Evolutionary conservation across 2,888 invertebrate genomes (phyloP), one percentile per base, ranked within the genome.

Genomic region (Carcina quercana): DNA sequence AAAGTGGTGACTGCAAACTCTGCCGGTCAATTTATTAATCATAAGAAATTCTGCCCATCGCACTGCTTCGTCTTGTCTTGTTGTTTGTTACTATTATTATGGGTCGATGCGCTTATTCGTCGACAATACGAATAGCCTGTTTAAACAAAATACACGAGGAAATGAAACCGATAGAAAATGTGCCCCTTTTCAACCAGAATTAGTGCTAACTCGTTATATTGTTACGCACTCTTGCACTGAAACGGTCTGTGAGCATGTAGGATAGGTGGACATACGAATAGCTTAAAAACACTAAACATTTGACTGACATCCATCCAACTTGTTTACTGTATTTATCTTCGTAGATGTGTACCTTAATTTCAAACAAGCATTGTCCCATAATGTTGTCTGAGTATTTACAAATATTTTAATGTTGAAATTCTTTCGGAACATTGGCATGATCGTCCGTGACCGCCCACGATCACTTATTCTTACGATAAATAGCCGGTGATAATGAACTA

Each of bases 1-100:
- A 67, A 52, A 65, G 53, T 73, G 73, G 71, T 48, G 44, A 46
- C 24, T 40, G 42, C 46, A 47, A 53, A 47, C 47, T 59, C 55
- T 56, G n/a, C n/a, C 52, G 59, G 56, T 56, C 62, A 55, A 59
- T 66, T 65, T 67, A 70, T 68, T 61, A 64, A 67, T 68, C 60
- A 56, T 63, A 48, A 56, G n/a, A 24, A 19, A 25, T 29, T 26
- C 24, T 24, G 15, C 28, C 21, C 26, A 15, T 19, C 25, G 13
- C 8, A 13, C 25, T 12, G 11, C 6, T 4, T 28, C 13, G 6
- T 13, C 5, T 10, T 28, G 19, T 8, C 28, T 28, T 28, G 19
- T 28, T 12, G 12, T 13, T 8, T 13, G 14, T 26, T 26, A 10
- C 10, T 5, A 14, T 25, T 13, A 13, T 17, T 31, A 32, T 30